Base-by-base conservation (phyloP, 2,797 vertebrate genomes). In the Darevskia mixta region DNA sequence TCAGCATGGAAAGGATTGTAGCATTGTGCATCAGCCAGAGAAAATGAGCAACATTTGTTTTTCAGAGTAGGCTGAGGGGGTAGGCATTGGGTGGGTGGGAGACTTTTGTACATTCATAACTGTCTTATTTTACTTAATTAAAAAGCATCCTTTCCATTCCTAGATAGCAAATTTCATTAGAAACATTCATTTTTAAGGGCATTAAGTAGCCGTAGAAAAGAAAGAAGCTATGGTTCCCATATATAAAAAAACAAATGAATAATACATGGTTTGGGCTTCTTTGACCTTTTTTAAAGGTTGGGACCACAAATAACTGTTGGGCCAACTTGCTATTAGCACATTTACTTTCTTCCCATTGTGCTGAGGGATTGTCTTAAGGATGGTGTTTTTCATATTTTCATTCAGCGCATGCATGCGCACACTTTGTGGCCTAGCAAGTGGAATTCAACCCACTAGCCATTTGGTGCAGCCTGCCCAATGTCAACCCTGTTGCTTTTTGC, bases 31-130 rank as follows among this genome's bases (percentile, higher is more conserved):
- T 90, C 76, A 83, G 15, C 55, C 43, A 85, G 90, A 55, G 27
- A 86, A 90, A 83, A 92, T 87, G 69, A 80, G 8, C 35, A 89
- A n/a, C 58, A 29, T 86, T 83, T 82, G n/a, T 90, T 79, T n/a
- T 87, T 72, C 35, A n/a, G 41, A 64, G 71, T 72, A 61, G 49
- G 38, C 61, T 67, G 3, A 4, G 49, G 43, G 29, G 45, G 6
- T 79, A 55, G 29, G 35, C n/a, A 23, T 38, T 32, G 43, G 27
- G 27, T 66, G 8, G 69, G 75, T 38, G 35, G 38, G 89, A 66
- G 88, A 92, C 86, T 82, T 58, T 11, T 6, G 83, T 88, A 1
- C 3, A 20, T 61, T 90, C 91, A 35, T 35, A 83, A 87, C 11
- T 25, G 67, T 83, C 29, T 81, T 85, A 32, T 85, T 90, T 71